Conservation (phyloP, 2,113 vertebrate species). For the Eulemur rufifrons region DNA sequence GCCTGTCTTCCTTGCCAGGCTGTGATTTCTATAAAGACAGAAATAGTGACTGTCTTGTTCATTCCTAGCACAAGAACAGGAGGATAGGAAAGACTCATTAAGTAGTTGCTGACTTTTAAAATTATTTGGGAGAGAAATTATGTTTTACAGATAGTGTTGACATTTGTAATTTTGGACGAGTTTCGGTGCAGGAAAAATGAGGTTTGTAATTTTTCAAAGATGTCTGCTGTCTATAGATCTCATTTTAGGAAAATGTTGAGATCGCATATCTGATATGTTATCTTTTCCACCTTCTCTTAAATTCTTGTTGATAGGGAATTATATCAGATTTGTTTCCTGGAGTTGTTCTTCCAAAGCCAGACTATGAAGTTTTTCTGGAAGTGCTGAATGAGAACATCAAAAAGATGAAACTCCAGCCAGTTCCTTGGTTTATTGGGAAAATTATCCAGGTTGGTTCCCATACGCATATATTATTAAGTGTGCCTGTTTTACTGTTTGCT, state of each 20-base stretch:
- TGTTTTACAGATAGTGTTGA: not conserved
- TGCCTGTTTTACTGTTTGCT: not conserved
- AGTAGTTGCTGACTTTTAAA: conserved; percentile 16
- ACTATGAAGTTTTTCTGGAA: conserved; percentile 90
- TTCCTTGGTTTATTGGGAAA: conserved; percentile 95
- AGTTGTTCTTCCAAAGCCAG: conserved; percentile 92
- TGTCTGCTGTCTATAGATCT: not conserved
- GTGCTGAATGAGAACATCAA: conserved; percentile 88
- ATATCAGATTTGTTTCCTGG: conserved; percentile 96
- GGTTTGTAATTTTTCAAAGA: conserved; percentile 16
- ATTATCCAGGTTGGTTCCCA: conserved; percentile 92
- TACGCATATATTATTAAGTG: not conserved
- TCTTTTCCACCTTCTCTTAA: not conserved
- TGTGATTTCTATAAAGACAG: not conserved
- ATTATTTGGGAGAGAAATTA: not conserved
- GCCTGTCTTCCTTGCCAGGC: not conserved
- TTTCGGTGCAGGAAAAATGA: conserved; percentile 4
- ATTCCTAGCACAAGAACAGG: not conserved
- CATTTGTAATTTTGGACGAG: not conserved
- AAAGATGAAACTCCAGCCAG: conserved; percentile 91
- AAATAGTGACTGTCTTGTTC: not conserved
- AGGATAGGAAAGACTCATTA: not conserved
- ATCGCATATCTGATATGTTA: not conserved
- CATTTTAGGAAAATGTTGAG: not conserved
- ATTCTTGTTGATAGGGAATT: conserved; percentile 88